phyloP scores from a whole-genome alignment of 2,113 vertebrate genomes.

The Apaloderma vittatum region DNA sequence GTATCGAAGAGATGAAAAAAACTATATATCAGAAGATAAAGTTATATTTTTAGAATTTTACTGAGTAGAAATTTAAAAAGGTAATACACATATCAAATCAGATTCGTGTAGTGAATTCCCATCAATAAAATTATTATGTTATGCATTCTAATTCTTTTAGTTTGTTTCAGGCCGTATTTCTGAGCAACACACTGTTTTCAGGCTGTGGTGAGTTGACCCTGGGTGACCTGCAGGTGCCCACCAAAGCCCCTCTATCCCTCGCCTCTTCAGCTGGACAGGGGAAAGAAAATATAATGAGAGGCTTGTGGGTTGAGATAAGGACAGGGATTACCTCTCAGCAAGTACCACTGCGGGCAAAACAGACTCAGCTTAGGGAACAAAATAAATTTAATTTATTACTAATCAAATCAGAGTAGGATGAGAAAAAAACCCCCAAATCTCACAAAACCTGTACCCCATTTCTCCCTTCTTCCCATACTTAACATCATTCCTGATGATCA shows the following conservation, averaged over 20 bases:
- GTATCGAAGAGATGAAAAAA: not conserved
- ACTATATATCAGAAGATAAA: not conserved
- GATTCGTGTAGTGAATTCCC: not conserved
- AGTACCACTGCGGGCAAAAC: no score
- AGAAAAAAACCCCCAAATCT: not conserved
- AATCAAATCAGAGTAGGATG: not conserved
- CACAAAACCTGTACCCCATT: not conserved
- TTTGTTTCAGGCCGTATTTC: not conserved
- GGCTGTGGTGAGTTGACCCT: not conserved
- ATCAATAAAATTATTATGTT: not conserved
- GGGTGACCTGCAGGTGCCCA: rapidly evolving
- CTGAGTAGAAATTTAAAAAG: not conserved
- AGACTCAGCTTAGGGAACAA: no score
- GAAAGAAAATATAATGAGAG: not conserved
- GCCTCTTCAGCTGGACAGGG: not conserved
- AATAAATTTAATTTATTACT: no score
- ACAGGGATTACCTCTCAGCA: no score
- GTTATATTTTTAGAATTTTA: not conserved
- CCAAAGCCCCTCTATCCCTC: not conserved
- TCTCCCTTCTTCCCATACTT: not conserved
- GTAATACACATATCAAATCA: not conserved
- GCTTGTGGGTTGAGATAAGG: no score
- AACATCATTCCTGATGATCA: not conserved
- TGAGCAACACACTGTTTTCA: not conserved
- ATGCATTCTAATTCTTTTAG: not conserved